Evolutionary conservation across 2,888 invertebrate genomes (phyloP), one percentile per base, ranked within the genome.

Genomic region (Drosophila crucigera): DNA sequence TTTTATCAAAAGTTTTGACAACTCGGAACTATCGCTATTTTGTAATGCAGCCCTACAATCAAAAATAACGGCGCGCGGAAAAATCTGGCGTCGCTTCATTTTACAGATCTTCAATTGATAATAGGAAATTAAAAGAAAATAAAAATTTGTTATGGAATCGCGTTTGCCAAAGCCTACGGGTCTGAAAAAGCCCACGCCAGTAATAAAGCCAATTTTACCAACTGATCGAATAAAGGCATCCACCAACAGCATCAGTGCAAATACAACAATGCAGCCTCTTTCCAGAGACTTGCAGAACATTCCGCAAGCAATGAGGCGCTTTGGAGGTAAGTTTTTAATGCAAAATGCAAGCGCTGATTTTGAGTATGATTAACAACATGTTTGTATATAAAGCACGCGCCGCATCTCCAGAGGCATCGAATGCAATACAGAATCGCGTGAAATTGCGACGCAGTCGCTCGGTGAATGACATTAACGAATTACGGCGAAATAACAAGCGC

Each of bases 101-200:
- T 70, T 59, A 16, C 54, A 10, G 10, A 47, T 53, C 28, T 55
- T 54, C 22, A 50, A 39, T 64, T 35, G 33, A 33, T 25, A 62
- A 25, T 53, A 43, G 30, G 9, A 19, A 62, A 31, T 31, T 31
- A 6, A 2, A 58, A 35, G 25, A 25, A 55, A 9, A 55, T 22
- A 53, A 39, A 16, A 47, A 25, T 19, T 2, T 16, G 56, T 1
- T 49, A 94, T 94, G 94, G 94, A 94, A 80, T 94, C 94, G 9
- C 94, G 94, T 35, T 88, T 94, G 68, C 94, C 94, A n/a, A 94
- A 94, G 62, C 93, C 93, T 2, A 82, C 90, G 14, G 84, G 79
- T 0, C 28, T 92, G 1, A 93, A 90, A 43, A 86, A 83, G 30
- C 92, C 93, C 19, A 65, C 68, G n/a, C 58, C 84, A 28, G 54